Conservation (phyloP, 2,113 vertebrate species). For the Drymodes brunneopygia region DNA sequence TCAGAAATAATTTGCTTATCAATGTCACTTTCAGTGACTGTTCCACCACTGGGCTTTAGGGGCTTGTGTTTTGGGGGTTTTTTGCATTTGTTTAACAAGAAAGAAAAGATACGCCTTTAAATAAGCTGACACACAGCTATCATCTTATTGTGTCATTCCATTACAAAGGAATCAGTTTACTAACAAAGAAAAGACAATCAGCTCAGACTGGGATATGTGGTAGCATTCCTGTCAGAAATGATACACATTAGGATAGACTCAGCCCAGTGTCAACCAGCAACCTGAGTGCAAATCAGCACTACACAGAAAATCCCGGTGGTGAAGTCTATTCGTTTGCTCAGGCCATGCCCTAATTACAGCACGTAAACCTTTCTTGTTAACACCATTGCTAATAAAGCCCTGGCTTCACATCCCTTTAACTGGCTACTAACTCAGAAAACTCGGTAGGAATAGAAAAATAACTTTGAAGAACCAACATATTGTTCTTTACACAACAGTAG, state of each 20-base stretch:
- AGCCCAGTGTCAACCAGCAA: background rate
- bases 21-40: background rate
- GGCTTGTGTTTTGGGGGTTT: fast-evolving
- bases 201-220: background rate
- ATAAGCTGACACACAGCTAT: background rate
- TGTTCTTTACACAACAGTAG: background rate
- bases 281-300: background rate
- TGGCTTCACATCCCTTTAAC: background rate
- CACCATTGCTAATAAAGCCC: background rate
- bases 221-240: background rate
- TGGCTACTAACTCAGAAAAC: background rate
- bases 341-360: background rate
- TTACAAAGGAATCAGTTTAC: background rate
- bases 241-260: background rate
- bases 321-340: background rate
- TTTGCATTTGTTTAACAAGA: background rate
- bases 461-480: background rate
- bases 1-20: background rate
- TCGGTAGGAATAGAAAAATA: background rate
- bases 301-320: background rate
- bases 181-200: background rate
- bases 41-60: background rate
- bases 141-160: background rate
- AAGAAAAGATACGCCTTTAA: background rate
- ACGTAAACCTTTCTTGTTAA: background rate